These are phyloP conservation scores for Dasyurus viverrinus DNA, from an alignment of 2,113 vertebrate species.

Conservation along the genomic window DNA sequence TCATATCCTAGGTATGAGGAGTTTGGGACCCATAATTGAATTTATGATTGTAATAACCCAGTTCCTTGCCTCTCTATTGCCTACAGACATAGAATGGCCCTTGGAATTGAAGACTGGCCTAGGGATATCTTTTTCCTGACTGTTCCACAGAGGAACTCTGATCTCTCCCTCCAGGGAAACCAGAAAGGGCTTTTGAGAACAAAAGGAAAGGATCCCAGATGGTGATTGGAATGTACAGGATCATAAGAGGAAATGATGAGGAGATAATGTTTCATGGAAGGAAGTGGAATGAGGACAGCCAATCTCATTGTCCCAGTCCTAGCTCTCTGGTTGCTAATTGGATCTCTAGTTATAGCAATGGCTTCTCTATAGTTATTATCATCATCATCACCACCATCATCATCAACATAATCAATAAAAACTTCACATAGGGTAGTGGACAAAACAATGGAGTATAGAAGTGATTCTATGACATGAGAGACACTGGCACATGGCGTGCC, in stretches of 20 bases:
- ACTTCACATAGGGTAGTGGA: not conserved
- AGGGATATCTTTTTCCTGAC: not conserved
- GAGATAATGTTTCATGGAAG: not conserved
- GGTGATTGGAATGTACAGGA: not conserved
- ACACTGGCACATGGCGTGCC: too few species aligned
- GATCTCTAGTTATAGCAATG: not conserved
- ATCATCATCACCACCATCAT: not conserved
- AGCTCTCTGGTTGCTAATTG: not conserved
- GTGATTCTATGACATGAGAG: too few species aligned
- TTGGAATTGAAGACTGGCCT: not conserved
- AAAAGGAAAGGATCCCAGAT: not conserved
- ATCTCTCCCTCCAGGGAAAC: not conserved
- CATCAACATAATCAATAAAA: not conserved
- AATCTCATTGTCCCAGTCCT: not conserved
- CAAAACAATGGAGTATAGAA: not conserved
- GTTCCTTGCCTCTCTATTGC: not conserved
- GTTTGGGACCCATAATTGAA: not conserved
- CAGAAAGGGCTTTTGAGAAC: not conserved
- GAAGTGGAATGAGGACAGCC: not conserved
- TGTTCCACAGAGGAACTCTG: not conserved
- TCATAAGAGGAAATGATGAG: not conserved
- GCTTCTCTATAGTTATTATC: not conserved
- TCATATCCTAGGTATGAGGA: accelerated
- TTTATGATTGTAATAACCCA: not conserved
- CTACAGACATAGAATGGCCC: not conserved